Conservation (phyloP, 2,113 vertebrate genomes). For the Tachysurus vachellii region DNA sequence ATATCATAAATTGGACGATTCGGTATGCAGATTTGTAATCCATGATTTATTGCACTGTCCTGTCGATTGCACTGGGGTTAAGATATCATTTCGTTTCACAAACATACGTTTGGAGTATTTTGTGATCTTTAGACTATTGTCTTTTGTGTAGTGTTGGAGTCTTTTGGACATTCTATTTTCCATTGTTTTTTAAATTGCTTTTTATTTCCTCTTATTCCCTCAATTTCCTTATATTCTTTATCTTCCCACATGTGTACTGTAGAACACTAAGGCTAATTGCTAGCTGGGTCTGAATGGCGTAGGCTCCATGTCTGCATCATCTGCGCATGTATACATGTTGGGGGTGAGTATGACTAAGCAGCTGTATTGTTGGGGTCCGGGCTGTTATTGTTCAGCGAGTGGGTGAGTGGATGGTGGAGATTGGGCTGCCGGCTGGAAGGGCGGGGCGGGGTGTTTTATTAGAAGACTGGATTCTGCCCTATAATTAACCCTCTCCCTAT, state of each 20-base stretch:
- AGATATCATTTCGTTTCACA: background rate
- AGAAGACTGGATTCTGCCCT: conserved; percentile 73
- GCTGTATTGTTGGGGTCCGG: conserved; percentile 56
- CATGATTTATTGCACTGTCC: background rate
- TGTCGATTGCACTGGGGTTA: background rate
- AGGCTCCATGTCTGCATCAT: conserved; percentile 25
- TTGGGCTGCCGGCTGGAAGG: conserved; percentile 56
- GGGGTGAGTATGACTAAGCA: conserved; percentile 52
- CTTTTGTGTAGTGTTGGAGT: background rate
- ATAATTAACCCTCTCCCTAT: conserved; percentile 82
- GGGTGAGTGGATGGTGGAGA: conserved; percentile 68
- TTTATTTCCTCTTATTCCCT: background rate
- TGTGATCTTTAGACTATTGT: too few species aligned
- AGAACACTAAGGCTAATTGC: conserved; percentile 22
- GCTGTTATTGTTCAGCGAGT: conserved; percentile 64
- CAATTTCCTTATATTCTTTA: background rate
- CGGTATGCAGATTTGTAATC: background rate
- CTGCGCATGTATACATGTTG: conserved; percentile 29
- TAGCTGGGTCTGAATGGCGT: conserved; percentile 11
- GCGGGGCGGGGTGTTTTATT: conserved; percentile 67
- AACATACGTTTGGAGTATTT: background rate
- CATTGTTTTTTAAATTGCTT: background rate
- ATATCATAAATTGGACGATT: background rate
- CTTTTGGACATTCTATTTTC: background rate
- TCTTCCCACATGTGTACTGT: background rate